These are phyloP conservation scores for Clepsis dumicolana DNA, from an alignment of 2,888 invertebrate species.

Conservation along the genomic window DNA sequence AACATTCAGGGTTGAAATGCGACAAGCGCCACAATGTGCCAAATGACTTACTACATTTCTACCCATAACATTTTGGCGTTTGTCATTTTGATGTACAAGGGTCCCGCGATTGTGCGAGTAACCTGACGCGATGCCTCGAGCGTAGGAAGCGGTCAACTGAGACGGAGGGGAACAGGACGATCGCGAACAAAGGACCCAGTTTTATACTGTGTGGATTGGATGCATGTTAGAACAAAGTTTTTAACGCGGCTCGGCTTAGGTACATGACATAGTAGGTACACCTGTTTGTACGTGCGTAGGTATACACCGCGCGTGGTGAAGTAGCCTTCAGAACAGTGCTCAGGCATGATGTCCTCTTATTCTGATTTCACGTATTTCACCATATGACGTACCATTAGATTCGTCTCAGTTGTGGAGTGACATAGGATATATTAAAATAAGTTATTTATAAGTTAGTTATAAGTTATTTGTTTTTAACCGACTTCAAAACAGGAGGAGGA, in stretches of 20 bases:
- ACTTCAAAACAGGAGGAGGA: no score
- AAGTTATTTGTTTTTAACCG: no score
- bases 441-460: no score
- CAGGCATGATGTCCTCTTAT: no score
- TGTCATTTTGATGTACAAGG: not conserved
- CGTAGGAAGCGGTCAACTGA: slow-evolving; percentile 77
- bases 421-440: no score
- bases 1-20: not conserved
- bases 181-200: slow-evolving; percentile 47
- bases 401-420: no score
- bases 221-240: slow-evolving; percentile 1
- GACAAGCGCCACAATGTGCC: not conserved
- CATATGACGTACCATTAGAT: no score
- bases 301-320: no score
- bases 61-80: not conserved
- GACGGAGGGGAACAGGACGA: slow-evolving; percentile 56
- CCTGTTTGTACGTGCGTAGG: not conserved
- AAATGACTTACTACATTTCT: not conserved
- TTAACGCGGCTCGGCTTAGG: not conserved
- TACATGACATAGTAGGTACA: no score
- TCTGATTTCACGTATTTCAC: no score
- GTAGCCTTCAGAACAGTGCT: no score
- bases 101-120: slow-evolving; percentile 60
- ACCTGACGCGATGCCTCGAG: slow-evolving; percentile 55
- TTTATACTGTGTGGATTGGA: slow-evolving; percentile 5